Base-by-base conservation (phyloP, 2,797 vertebrate genomes). In the Dermochelys coriacea region DNA sequence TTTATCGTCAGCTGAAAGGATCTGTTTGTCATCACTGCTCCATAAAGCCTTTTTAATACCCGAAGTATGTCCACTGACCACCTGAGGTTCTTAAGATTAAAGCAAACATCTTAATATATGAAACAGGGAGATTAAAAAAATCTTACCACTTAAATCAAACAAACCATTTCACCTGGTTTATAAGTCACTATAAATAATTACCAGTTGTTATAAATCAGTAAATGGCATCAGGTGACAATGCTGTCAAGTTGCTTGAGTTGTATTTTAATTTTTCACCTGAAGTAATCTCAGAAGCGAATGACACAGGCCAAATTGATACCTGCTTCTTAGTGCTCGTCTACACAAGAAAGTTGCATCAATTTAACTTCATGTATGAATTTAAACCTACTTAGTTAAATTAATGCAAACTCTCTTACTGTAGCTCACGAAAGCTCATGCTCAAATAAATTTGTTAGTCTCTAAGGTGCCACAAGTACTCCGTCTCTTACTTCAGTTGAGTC, bases 41-140 rank as follows among this genome's bases (percentile, higher is more conserved):
- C 99, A 99, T 9, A 99, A 96, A 82, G 99, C 99, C 97, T 99
- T 99, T 97, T 99, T 99, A 95, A 99, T 99, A 94, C 99, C 99
- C 82, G 99, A 99, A 10, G 98, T 99, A 96, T 99, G 99, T 88
- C 99, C 99, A 18, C 99, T 98, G 45, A 99, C 98, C 98, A 99
- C 98, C 18, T 98, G 98, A 78, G 99, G 99, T 54, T 99, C 99
- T 99, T 91, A 71, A 97, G 64, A 96, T 19, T 41, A 96, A 95
- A 93, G 29, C 29, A 90, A 74, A 61, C 21, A 84, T 84, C 83
- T 91, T 84, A 96, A 51, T 64, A 86, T 6, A 85, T 8, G 4
- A 21, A 34, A 86, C 68, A 86, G 6, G 0, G 85, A 80, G n/a
- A 80, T 27, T 8, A 10, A 10, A 14, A 29, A 45, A 75, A 16